phyloP scores from a whole-genome alignment of 2,888 invertebrate species.

The Scelioninae gen. 2 region DNA sequence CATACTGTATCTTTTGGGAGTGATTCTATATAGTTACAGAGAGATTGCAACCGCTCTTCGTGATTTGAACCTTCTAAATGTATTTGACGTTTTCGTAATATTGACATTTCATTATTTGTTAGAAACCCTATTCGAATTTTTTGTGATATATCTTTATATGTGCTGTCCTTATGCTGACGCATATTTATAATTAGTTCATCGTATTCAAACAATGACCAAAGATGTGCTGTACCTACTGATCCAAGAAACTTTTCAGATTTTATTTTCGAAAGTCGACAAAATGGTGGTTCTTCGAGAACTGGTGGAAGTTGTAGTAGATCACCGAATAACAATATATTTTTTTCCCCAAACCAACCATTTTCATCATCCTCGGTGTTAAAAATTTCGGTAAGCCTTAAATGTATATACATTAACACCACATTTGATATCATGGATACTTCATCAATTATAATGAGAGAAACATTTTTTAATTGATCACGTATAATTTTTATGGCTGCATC shows the following conservation, averaged over 20 bases:
- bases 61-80: slow-evolving; percentile 6
- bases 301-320: slow-evolving; percentile 68
- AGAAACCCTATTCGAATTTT: slow-evolving; percentile 48
- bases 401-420: slow-evolving; percentile 63
- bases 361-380: slow-evolving; percentile 63
- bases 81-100: slow-evolving; percentile 27
- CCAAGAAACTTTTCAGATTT: slow-evolving; percentile 62
- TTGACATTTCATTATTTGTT: slow-evolving; percentile 19
- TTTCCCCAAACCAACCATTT: slow-evolving; percentile 67
- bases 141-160: slow-evolving; percentile 62
- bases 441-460: slow-evolving; percentile 66
- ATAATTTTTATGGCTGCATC: slow-evolving; percentile 62
- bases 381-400: slow-evolving; percentile 64
- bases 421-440: slow-evolving; percentile 63
- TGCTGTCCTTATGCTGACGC: slow-evolving; percentile 61
- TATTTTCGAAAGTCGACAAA: slow-evolving; percentile 55
- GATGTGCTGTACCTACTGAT: slow-evolving; percentile 59
- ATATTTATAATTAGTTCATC: slow-evolving; percentile 67
- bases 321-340: slow-evolving; percentile 65
- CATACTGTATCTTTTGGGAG: slow-evolving; percentile 61
- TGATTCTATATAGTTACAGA: slow-evolving; percentile 25
- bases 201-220: slow-evolving; percentile 66
- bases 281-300: slow-evolving; percentile 63
- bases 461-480: slow-evolving; percentile 63
- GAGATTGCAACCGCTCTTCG: slow-evolving; percentile 17